phyloP scores from a whole-genome alignment of 2,888 invertebrate genomes.

The Lymantria dispar region DNA sequence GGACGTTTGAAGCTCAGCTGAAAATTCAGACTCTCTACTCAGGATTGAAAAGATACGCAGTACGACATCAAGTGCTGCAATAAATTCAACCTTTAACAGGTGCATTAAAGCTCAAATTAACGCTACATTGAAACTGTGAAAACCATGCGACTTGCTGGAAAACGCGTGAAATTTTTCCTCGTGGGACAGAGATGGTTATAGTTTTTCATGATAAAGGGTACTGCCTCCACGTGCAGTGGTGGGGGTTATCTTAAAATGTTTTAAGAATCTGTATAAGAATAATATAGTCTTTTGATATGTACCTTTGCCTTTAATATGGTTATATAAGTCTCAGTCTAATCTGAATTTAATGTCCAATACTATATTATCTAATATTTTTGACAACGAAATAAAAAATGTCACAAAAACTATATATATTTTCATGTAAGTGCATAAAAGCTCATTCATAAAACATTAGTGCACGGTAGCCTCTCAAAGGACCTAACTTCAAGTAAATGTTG shows the following conservation, averaged over 20 bases:
- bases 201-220: conserved; percentile 74
- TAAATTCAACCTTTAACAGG: conserved; percentile 26
- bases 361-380: background rate
- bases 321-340: background rate
- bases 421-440: conserved; percentile 63
- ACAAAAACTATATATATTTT: conserved; percentile 21
- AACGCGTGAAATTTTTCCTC: conserved; percentile 69
- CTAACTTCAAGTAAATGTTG: conserved; percentile 77
- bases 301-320: conserved; percentile 14
- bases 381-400: conserved; percentile 14
- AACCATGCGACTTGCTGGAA: conserved; percentile 56
- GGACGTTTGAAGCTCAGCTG: conserved; percentile 10
- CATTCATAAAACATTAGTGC: conserved; percentile 76
- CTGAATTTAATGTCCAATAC: background rate
- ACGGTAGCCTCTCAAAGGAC: conserved; percentile 74
- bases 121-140: conserved; percentile 36
- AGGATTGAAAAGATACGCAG: conserved; percentile 36
- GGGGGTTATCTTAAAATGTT: conserved; percentile 78
- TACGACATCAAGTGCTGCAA: conserved; percentile 11
- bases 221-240: conserved; percentile 70
- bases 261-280: conserved; percentile 52
- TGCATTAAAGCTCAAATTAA: conserved; percentile 35
- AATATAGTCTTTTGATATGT: conserved; percentile 35
- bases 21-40: conserved; percentile 13
- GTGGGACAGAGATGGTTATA: conserved; percentile 71